These are phyloP conservation scores for Diplogasteroides magnus DNA, from an alignment of 1,140 invertebrate genomes.

Conservation along the genomic window DNA sequence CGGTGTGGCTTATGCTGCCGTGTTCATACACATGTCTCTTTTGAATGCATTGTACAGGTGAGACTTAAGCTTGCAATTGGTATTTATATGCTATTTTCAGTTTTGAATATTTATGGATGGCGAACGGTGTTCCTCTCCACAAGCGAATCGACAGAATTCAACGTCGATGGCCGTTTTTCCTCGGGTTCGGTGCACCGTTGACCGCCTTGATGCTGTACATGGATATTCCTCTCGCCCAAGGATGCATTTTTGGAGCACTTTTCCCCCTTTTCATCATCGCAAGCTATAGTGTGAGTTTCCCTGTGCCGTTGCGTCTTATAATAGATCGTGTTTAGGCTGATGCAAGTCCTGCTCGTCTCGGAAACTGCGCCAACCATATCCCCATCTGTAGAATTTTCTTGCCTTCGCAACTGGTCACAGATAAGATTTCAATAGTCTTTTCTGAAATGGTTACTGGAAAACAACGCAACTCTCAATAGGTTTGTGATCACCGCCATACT, in stretches of 20 bases:
- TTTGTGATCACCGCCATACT: too few relatives aligned
- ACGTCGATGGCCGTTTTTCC: slow-evolving; percentile 42
- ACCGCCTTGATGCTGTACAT: slow-evolving; percentile 32
- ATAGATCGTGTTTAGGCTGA: slow-evolving; percentile 13
- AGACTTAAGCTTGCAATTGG: too few relatives aligned
- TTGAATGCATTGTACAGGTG: slow-evolving; percentile 44
- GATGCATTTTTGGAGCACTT: slow-evolving; percentile 45
- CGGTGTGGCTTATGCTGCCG: slow-evolving; percentile 23
- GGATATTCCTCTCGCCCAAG: slow-evolving; percentile 36
- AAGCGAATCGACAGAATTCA: slow-evolving; percentile 27
- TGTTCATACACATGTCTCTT: slow-evolving; percentile 42
- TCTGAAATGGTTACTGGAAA: too few relatives aligned
- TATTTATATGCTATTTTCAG: too few relatives aligned
- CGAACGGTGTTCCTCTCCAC: slow-evolving; percentile 30
- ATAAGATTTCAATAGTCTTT: too few relatives aligned
- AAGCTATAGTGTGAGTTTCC: slow-evolving; percentile 19
- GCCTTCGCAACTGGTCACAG: not conserved
- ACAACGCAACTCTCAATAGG: too few relatives aligned
- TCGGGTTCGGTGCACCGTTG: slow-evolving; percentile 44
- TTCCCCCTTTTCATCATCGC: slow-evolving; percentile 50
- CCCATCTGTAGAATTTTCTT: not conserved
- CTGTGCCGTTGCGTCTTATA: not conserved
- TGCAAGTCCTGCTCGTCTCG: not conserved
- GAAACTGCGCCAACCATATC: not conserved
- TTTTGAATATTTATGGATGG: slow-evolving; percentile 50